Conservation (phyloP, 2,797 vertebrate species). For the Myotis vivesi region DNA sequence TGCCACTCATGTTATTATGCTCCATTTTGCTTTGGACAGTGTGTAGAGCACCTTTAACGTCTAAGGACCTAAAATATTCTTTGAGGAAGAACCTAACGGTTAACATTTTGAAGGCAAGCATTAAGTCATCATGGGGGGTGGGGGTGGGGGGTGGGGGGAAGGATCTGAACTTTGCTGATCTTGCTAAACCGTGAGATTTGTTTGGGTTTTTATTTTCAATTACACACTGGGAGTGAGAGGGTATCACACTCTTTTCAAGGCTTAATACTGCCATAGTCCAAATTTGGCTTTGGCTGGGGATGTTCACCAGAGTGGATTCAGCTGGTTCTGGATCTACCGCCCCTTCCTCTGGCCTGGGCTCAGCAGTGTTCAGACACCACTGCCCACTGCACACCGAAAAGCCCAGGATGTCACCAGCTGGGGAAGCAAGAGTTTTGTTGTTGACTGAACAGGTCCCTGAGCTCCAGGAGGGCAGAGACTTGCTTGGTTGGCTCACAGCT, state of each 20-base stretch:
- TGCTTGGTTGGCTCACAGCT: background rate
- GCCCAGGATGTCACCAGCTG: background rate
- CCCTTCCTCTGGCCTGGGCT: background rate
- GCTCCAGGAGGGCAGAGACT: background rate
- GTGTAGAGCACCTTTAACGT: background rate
- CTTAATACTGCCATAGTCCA: no score
- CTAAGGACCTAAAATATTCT: background rate
- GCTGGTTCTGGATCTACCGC: background rate
- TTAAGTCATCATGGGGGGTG: background rate
- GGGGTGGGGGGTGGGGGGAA: background rate
- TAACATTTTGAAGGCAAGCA: slow-evolving; percentile 28
- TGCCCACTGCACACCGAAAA: background rate
- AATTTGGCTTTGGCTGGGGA: background rate
- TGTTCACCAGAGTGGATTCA: background rate
- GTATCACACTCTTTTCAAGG: background rate
- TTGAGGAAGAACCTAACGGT: background rate
- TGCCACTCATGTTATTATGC: background rate
- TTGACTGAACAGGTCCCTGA: background rate
- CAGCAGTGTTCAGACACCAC: background rate
- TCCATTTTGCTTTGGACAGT: background rate
- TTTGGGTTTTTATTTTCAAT: background rate
- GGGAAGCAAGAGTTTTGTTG: background rate
- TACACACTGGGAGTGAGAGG: background rate
- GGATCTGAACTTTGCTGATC: background rate
- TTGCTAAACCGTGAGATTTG: background rate